Conservation (phyloP, 2,113 vertebrate species). For the Seriola quinqueradiata region DNA sequence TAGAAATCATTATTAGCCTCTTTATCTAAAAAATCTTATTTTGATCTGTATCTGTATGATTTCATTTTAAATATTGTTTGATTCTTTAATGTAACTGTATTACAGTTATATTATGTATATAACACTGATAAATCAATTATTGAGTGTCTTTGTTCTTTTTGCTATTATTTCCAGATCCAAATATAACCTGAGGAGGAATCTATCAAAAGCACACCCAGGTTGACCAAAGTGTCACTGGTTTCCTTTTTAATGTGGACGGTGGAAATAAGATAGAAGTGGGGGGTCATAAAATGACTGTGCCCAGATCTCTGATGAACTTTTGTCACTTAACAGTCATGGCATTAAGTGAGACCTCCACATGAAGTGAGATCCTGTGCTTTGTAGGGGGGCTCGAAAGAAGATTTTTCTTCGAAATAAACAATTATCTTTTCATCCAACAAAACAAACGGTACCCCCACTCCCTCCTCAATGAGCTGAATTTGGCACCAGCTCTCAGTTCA, state of each 20-base stretch:
- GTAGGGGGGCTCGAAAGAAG: slow-evolving; percentile 34
- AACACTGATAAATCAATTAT: not conserved
- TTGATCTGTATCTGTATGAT: not conserved
- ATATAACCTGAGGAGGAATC: slow-evolving; percentile 55
- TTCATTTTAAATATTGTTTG: not conserved
- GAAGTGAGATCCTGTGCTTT: slow-evolving; percentile 50
- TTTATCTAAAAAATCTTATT: not conserved
- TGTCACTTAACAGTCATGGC: slow-evolving; percentile 43
- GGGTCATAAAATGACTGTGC: slow-evolving; percentile 40
- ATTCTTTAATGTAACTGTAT: slow-evolving; percentile 1
- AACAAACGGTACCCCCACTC: slow-evolving; percentile 30
- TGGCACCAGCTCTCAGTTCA: slow-evolving; percentile 50
- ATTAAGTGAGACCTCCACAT: slow-evolving; percentile 51
- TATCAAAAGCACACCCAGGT: slow-evolving; percentile 21
- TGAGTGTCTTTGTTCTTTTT: slow-evolving; percentile 25
- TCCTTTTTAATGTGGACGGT: slow-evolving; percentile 33
- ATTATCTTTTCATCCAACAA: slow-evolving; percentile 42
- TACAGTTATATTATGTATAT: slow-evolving; percentile 3
- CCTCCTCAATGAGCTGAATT: slow-evolving; percentile 51
- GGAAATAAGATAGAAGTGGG: slow-evolving; percentile 42
- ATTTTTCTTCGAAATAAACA: slow-evolving; percentile 32
- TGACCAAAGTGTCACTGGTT: slow-evolving; percentile 26
- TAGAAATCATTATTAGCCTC: not conserved
- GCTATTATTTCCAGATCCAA: slow-evolving; percentile 48
- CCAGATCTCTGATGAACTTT: slow-evolving; percentile 55